Base-by-base conservation (phyloP, 2,797 vertebrate genomes). In the Schizothorax lantsangensis region DNA sequence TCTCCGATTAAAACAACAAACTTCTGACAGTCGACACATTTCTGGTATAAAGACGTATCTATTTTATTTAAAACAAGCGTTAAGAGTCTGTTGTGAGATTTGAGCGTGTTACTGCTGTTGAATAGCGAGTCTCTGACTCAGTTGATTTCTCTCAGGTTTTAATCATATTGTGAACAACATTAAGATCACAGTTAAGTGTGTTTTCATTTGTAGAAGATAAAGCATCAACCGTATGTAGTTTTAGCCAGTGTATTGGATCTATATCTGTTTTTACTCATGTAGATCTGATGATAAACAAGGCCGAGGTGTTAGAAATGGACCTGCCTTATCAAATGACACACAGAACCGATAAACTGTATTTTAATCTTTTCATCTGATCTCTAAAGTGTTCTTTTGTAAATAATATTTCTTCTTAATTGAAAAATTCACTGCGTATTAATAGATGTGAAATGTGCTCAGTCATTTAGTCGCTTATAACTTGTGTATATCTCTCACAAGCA, bases 241-340 rank as follows among this genome's bases (percentile, higher is more conserved):
- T 33, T 10, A 36, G 8, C 6, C 2, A 5, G 7, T 17, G 38
- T 74, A 10, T 12, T 38, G 9, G 9, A 0, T 57, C 10, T 23
- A 2, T 49, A 11, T 59, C 2, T 19, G 57, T n/a, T 47, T 84
- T 26, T 54, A 69, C 12, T 77, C 30, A 7, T 7, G 3, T 11
- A 19, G 8, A 84, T 11, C 45, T 84, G 74, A 23, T 40, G 36
- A 78, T 52, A 57, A 84, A 84, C 74, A 78, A 84, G 83, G 83
- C 73, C 74, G 23, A 84, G 47, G 12, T 68, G 59, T 52, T 11
- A 81, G 45, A 33, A 26, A 33, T 49, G 26, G 59, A 80, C 14
- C 78, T 83, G 23, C 43, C 23, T 59, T 26, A 23, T 59, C 81
- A 45, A 59, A 57, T 14, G 45, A 69, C 54, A 74, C 6, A 23